Base-by-base conservation (phyloP, 2,888 invertebrate species). In the Polymixis flavicincta region DNA sequence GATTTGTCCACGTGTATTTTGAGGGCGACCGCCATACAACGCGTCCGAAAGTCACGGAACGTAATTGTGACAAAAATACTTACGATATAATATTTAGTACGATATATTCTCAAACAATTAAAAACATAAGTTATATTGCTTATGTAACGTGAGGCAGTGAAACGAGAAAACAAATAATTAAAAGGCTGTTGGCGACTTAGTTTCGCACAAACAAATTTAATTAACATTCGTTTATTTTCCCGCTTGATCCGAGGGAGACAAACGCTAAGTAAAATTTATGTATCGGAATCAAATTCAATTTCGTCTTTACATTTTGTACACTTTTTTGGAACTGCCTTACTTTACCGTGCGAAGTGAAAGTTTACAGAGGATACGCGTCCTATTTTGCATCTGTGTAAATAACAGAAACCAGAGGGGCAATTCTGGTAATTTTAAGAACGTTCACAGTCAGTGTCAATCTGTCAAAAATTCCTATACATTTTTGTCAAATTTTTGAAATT, bases 251-350 rank as follows among this genome's bases (percentile, higher is more conserved):
- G 85, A 93, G 92, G 89, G 93, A 95, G 95, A 96, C 95, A 94
- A 96, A 95, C 94, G 93, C 94, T 96, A 95, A 96, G 96, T 96
- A 93, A 96, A 96, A 96, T 96, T 96, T 96, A 96, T 96, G 95
- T 96, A 95, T 96, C 94, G 95, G 95, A 96, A 95, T 95, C 95
- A 96, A 95, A 96, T 96, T 96, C 95, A 95, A 95, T 96, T 95
- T 96, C 93, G 96, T 92, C 93, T 95, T 95, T 94, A 95, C 94
- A 95, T 95, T 96, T 95, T 95, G 95, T 94, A 93, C 93, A 93
- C 93, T 94, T 94, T 93, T 95, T 95, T 94, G 93, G 92, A 92
- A 91, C 91, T 92, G 90, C 90, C 92, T 92, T 92, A 90, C 89
- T 91, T 92, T 89, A 86, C 89, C 89, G 89, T 91, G 87, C 88